Evolutionary conservation across 2,888 invertebrate genomes (phyloP).

Genomic region (Xestia ashworthii): DNA sequence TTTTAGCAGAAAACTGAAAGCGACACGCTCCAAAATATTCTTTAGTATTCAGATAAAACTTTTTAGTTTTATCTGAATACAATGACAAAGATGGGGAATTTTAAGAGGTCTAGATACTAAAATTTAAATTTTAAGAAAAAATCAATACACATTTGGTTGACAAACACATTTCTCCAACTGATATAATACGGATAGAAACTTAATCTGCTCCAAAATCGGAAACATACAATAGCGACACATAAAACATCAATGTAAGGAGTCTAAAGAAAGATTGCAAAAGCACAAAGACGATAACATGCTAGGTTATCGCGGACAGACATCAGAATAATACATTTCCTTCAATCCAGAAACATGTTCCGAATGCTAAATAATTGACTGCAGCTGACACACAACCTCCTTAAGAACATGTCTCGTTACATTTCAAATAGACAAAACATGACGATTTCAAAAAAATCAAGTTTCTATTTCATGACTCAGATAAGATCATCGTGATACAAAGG

Average conservation of each 20-base stretch:
- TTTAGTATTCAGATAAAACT: not conserved
- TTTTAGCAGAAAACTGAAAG: conserved; percentile 47
- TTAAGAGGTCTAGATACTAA: not conserved
- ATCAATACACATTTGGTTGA: not conserved
- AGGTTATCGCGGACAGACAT: conserved; percentile 52
- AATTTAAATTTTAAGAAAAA: conserved; percentile 2
- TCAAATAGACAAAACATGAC: conserved; percentile 58
- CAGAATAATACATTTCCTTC: conserved; percentile 55
- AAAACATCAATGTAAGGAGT: conserved; percentile 42
- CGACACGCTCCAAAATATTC: conserved; percentile 19
- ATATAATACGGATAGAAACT: conserved; percentile 15
- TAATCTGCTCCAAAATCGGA: conserved; percentile 29
- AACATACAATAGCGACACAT: conserved; percentile 35
- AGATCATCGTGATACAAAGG: conserved; percentile 63
- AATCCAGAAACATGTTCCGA: conserved; percentile 55
- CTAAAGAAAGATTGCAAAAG: conserved; percentile 56
- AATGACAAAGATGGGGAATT: conserved; percentile 1
- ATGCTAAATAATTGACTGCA: conserved; percentile 51
- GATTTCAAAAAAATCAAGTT: conserved; percentile 57
- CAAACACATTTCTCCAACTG: conserved; percentile 10
- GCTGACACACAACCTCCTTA: conserved; percentile 40
- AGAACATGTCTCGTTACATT: conserved; percentile 56
- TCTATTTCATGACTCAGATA: conserved; percentile 67
- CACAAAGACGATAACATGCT: conserved; percentile 48
- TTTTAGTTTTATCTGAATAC: too few species aligned